Conservation (phyloP, 2,888 invertebrate genomes). For the Romanomermis culicivorax region DNA sequence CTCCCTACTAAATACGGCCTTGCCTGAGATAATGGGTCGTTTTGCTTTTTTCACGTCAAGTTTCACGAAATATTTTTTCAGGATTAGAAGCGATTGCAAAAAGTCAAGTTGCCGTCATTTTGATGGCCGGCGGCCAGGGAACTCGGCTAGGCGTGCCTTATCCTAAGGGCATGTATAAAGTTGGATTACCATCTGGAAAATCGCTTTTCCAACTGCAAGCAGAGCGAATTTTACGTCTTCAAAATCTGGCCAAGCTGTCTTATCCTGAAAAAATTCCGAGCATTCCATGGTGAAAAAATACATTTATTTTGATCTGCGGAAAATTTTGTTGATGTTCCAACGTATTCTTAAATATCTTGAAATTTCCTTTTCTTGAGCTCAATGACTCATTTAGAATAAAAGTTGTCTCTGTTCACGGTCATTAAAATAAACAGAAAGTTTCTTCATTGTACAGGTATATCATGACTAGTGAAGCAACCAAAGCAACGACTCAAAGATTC, state of each 20-base stretch:
- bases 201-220: slow-evolving; percentile 87
- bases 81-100: slow-evolving; percentile 32
- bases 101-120: slow-evolving; percentile 48
- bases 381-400: no score
- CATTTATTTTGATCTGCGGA: no score
- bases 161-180: slow-evolving; percentile 93
- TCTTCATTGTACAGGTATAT: slow-evolving; percentile 45
- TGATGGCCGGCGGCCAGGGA: slow-evolving; percentile 93
- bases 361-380: no score
- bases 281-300: neutral
- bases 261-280: neutral
- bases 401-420: no score
- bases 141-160: slow-evolving; percentile 77
- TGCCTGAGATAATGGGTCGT: no score
- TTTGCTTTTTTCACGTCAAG: no score
- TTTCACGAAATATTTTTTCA: no score
- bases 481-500: slow-evolving; percentile 55
- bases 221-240: slow-evolving; percentile 57
- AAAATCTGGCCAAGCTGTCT: slow-evolving; percentile 29
- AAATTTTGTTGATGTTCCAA: no score
- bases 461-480: slow-evolving; percentile 90
- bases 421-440: no score
- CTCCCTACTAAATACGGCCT: no score
- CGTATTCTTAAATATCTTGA: no score
- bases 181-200: slow-evolving; percentile 67